Conservation (phyloP, 1,140 invertebrate species). For the honey bee (Apis mellifera) region DNA sequence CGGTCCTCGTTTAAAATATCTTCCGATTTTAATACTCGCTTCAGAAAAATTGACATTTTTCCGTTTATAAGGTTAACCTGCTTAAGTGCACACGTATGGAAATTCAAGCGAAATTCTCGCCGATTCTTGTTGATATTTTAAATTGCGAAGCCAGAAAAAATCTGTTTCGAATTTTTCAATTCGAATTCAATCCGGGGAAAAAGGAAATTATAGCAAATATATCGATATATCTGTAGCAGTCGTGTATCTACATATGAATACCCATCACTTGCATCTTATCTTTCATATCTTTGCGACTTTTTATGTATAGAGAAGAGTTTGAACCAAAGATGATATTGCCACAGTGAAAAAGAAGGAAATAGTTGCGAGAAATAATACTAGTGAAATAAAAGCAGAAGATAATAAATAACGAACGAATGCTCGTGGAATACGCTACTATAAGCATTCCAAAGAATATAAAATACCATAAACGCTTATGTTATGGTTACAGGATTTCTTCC, state of each 20-base stretch:
- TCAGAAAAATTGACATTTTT: background rate
- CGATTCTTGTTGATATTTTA: background rate
- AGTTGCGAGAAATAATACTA: background rate
- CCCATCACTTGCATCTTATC: background rate
- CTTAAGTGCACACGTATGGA: background rate
- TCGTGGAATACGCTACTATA: background rate
- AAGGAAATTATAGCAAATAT: background rate
- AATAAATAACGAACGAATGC: background rate
- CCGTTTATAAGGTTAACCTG: background rate
- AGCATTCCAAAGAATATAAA: background rate
- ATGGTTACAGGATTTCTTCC: background rate
- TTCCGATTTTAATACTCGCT: background rate
- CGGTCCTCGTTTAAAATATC: background rate
- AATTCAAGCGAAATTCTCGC: background rate
- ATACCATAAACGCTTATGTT: background rate
- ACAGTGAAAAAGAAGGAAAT: background rate
- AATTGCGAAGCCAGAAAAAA: background rate
- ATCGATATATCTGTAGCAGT: background rate
- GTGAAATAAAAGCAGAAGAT: background rate
- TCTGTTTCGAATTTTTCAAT: background rate
- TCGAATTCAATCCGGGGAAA: background rate
- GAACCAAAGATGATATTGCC: constrained; percentile 8
- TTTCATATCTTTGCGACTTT: constrained; percentile 24
- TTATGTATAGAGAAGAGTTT: constrained; percentile 9
- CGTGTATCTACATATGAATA: background rate